Evolutionary conservation across 2,888 invertebrate species (phyloP), one percentile per base, ranked within the genome.

Genomic region (Quadriops clusia): DNA sequence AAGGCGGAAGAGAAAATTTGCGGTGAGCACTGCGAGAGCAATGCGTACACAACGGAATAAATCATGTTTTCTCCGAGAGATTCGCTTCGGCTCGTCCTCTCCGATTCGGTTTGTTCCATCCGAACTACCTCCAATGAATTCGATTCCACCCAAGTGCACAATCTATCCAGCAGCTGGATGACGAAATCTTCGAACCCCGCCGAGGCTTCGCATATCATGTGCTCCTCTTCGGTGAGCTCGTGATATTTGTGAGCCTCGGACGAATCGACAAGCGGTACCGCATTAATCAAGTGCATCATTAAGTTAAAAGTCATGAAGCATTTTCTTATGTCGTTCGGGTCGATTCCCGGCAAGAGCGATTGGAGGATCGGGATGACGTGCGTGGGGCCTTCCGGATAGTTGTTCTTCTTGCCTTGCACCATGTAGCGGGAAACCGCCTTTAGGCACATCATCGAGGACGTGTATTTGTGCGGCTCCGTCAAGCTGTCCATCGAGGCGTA

Each of bases 151-250:
- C 82, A 69, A 2, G 64, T 55, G 48, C 81, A 79, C 36, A 81
- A 64, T 49, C 79, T 73, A 48, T 90, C 89, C 43, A 93, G 61
- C 50, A 87, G 83, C 49, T 87, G 79, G 2, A 87, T 59, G 2
- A 91, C 75, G 50, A 93, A 91, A 53, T 90, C 87, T 60, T 93
- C 90, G 45, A 91, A 77, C 43, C 79, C 77, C 1, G 86, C 84
- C 0, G 89, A 85, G 1, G 81, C 77, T 41, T 80, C 78, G 55
- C 89, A 89, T 3, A 77, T 67, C 12, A 71, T 54, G 11, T 71
- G 63, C 49, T 91, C 90, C 35, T 80, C 77, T 49, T 85, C 84
- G 1, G 80, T 79, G 50, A 81, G 75, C 1, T 67, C 56, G 50
- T 75, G 69, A 43, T 74, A 56, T 32, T 74, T 70, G 18, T 70